Evolutionary conservation across 2,113 vertebrate genomes (phyloP), one percentile per base, ranked within the genome.

Genomic region (Oncorhynchus gorbuscha): DNA sequence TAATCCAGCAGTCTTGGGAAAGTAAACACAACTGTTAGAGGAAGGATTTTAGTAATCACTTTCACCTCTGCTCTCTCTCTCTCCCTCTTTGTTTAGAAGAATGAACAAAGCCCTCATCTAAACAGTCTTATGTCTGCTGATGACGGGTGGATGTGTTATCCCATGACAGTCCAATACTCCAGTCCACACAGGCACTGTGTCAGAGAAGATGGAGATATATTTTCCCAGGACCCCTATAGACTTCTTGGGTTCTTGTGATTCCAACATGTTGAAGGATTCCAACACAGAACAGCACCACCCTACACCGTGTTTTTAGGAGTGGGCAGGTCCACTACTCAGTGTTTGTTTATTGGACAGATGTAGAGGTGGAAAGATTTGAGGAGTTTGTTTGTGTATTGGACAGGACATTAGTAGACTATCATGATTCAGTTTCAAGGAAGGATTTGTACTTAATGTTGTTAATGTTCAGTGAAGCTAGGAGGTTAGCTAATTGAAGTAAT

Each of bases 1-100:
- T 86, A 91, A 90, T 88, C 87, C 71, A 14, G 73, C 83, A 83
- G 79, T 82, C 84, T 78, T 89, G 88, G 92, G 86, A 89, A 91
- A 88, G 88, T 87, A 89, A 92, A 92, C 85, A 76, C 14, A 79
- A 79, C 85, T 82, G 84, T 86, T 83, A 45, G 71, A 83, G 79
- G 76, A 77, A 75, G 76, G 81, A 74, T 87, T 75, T 79, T 64
- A 62, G 16, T 84, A 85, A 89, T 91, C 88, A 89, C 83, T 78
- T 77, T 81, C 86, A 79, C 51, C 79, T 80, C 32, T 35, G 32
- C 32, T 76, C 73, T 76, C 74, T 65, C 82, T 76, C 74, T 65
- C 82, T 88, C 85, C 9, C 32, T 71, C 58, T 82, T 70, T 59
- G 75, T 82, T n/a, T 79, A 66, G 45, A 79, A 69, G 69, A 77